Percentiles rank a stretch among this genome's conserved stretches.
These are phyloP conservation scores for Enteromius trimaculatus DNA, from an alignment of 2,797 vertebrate genomes.

Conservation along the genomic window DNA sequence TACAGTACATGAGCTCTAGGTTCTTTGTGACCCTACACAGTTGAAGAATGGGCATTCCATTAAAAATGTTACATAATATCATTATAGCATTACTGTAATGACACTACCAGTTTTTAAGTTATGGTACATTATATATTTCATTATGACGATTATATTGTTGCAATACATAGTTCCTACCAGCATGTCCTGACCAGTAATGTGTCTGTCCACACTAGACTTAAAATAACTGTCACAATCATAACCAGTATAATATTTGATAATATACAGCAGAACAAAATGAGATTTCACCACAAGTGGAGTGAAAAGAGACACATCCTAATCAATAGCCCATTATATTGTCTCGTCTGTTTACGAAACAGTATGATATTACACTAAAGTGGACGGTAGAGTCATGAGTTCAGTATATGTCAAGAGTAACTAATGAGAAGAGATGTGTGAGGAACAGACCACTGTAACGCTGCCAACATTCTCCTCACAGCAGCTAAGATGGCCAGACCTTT, in stretches of 20 bases:
- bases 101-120: neutral
- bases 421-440: slow-evolving; percentile 42
- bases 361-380: neutral
- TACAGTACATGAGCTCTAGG: neutral
- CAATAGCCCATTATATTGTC: neutral
- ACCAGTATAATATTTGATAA: neutral
- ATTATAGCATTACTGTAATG: neutral
- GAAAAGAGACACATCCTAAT: neutral
- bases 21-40: neutral
- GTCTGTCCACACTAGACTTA: neutral
- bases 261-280: neutral
- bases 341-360: neutral
- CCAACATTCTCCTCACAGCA: slow-evolving; percentile 54
- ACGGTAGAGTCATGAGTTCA: slow-evolving; percentile 12
- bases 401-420: slow-evolving; percentile 41
- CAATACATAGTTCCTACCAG: neutral
- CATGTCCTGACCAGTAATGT: neutral
- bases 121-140: neutral
- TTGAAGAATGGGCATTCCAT: too few relatives aligned
- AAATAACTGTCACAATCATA: neutral
- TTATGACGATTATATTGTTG: neutral
- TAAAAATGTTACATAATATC: too few relatives aligned
- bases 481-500: slow-evolving; percentile 46
- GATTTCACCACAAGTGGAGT: neutral
- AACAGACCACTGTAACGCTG: slow-evolving; percentile 48